Percentiles rank a stretch among this genome's conserved stretches.
Conservation (phyloP, 2,113 vertebrate genomes). For the Labrus mixtus region DNA sequence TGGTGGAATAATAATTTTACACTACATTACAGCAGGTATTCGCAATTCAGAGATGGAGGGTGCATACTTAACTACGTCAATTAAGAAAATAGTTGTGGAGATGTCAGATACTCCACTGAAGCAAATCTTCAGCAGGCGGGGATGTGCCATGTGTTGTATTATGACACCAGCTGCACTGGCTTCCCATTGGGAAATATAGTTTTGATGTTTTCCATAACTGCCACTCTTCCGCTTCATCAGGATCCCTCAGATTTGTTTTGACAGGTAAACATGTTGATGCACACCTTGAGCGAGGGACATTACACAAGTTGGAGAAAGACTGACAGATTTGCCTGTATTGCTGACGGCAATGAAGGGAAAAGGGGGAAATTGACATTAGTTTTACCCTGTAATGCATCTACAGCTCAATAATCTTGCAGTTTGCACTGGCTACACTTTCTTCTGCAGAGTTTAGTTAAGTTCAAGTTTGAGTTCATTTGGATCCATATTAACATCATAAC, state of each 20-base stretch:
- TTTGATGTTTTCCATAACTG: constrained; percentile 79
- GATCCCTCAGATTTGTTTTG: constrained; percentile 75
- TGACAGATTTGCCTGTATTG: constrained; percentile 35
- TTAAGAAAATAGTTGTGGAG: constrained; percentile 78
- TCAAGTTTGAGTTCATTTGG: neutral
- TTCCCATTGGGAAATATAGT: constrained; percentile 72
- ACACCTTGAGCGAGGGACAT: constrained; percentile 65
- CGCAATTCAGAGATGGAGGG: constrained; percentile 66
- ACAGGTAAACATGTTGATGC: constrained; percentile 75
- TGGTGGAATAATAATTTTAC: constrained; percentile 76
- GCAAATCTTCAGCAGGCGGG: constrained; percentile 73
- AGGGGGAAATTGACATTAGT: constrained; percentile 2
- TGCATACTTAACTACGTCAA: constrained; percentile 81
- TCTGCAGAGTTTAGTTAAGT: neutral
- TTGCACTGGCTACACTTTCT: neutral
- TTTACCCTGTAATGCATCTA: constrained; percentile 10
- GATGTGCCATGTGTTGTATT: constrained; percentile 75
- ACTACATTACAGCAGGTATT: constrained; percentile 79
- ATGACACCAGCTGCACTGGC: constrained; percentile 74
- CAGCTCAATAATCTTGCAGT: constrained; percentile 1
- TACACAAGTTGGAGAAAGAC: constrained; percentile 41
- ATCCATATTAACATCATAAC: no score
- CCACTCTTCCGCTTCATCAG: constrained; percentile 80
- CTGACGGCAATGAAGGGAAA: constrained; percentile 13
- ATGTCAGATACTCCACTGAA: constrained; percentile 83